phyloP scores from a whole-genome alignment of 2,888 invertebrate genomes.

The Pachycephus smyrnensis region DNA sequence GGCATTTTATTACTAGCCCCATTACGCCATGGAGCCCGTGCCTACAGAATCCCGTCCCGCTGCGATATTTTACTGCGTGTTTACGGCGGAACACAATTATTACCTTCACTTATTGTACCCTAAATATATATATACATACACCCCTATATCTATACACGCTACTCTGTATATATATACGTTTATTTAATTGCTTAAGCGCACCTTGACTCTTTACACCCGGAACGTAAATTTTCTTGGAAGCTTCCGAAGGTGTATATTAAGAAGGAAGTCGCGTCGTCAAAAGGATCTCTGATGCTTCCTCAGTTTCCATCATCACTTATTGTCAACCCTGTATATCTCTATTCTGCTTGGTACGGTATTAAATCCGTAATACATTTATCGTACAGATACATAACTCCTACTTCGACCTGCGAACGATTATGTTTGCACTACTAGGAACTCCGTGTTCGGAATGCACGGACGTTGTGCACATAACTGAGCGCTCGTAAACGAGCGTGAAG shows the following conservation, averaged over 20 bases:
- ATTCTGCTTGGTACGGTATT: neutral
- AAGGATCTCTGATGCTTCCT: neutral
- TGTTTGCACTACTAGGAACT: neutral
- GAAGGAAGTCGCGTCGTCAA: neutral
- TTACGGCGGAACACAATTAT: slow-evolving; percentile 24
- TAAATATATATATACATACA: neutral
- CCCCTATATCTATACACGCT: neutral
- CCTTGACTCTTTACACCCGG: neutral
- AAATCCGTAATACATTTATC: neutral
- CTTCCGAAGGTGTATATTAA: neutral
- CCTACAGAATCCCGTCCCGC: slow-evolving; percentile 12
- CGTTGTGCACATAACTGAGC: neutral
- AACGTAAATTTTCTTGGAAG: neutral
- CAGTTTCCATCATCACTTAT: neutral
- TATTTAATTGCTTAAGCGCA: slow-evolving; percentile 1
- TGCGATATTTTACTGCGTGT: slow-evolving; percentile 24
- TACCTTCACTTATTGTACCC: slow-evolving; percentile 4
- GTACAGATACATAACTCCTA: neutral
- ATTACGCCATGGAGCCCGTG: slow-evolving; percentile 20
- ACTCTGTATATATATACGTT: neutral
- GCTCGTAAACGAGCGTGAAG: slow-evolving; percentile 6
- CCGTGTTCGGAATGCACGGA: neutral
- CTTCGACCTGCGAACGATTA: slow-evolving; percentile 2
- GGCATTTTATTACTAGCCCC: slow-evolving; percentile 29
- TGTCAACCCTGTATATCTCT: neutral